These are phyloP conservation scores for Catharus ustulatus DNA, from an alignment of 2,797 vertebrate genomes.

Conservation along the genomic window DNA sequence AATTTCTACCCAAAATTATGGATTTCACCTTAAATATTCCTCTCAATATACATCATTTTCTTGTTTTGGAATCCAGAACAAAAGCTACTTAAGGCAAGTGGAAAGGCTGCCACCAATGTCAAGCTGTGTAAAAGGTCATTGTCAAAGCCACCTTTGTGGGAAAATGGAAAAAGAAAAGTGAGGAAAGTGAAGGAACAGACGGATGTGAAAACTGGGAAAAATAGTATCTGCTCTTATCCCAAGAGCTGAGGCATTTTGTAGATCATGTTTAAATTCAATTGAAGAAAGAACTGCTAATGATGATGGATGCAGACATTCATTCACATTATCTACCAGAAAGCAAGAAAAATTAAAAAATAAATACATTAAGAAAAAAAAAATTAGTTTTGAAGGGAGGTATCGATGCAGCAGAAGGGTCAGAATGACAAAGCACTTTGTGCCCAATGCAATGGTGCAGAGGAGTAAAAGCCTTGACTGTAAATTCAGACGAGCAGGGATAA, in stretches of 20 bases:
- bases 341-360: not conserved
- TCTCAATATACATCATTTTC: not conserved
- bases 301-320: conserved; percentile 23
- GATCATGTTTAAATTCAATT: conserved; percentile 25
- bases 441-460: not conserved
- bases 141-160: not conserved
- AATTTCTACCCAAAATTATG: not conserved
- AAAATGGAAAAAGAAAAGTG: not conserved
- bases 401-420: not conserved
- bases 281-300: conserved; percentile 12
- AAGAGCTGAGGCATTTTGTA: not conserved
- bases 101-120: not conserved
- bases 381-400: not conserved
- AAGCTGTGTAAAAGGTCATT: not conserved
- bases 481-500: not conserved
- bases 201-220: not conserved
- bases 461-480: not conserved
- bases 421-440: not conserved
- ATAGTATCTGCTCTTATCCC: not conserved
- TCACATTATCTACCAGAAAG: conserved; percentile 13
- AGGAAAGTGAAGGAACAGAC: not conserved
- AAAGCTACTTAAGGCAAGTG: not conserved
- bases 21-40: not conserved
- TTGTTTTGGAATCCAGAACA: not conserved
- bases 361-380: not conserved